These are phyloP conservation scores for Myoxocephalus aenaeus DNA, from an alignment of 2,797 vertebrate species.

Conservation along the genomic window DNA sequence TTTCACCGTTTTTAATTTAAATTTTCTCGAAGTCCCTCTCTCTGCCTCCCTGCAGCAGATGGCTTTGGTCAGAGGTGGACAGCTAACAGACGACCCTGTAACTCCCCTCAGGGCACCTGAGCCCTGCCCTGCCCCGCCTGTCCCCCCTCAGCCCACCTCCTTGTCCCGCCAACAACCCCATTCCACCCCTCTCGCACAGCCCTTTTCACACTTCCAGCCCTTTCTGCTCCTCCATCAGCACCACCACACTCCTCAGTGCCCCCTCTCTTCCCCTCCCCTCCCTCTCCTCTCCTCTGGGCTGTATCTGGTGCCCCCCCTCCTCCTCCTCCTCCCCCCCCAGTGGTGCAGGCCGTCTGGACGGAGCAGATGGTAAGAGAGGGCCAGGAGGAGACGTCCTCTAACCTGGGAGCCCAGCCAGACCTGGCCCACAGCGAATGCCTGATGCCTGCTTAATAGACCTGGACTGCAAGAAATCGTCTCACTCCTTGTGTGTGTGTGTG, in stretches of 20 bases:
- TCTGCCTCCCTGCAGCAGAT: conserved; percentile 76
- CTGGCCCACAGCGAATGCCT: conserved; percentile 71
- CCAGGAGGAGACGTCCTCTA: conserved; percentile 85
- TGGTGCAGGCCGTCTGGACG: conserved; percentile 80
- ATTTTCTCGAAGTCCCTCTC: conserved; percentile 6
- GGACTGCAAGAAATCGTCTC: conserved; percentile 65
- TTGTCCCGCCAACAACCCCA: conserved; percentile 31
- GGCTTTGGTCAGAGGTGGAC: conserved; percentile 82
- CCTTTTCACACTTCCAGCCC: conserved; percentile 42
- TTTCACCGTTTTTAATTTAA: conserved; percentile 14
- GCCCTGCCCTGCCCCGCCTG: conserved; percentile 61
- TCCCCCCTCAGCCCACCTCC: neutral
- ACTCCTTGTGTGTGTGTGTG: conserved; percentile 27
- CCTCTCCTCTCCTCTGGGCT: conserved; percentile 59
- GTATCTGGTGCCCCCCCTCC: conserved; percentile 44
- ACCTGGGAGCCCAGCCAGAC: conserved; percentile 83
- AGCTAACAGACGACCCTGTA: conserved; percentile 81
- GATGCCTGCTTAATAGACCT: conserved; percentile 80
- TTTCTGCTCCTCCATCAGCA: conserved; percentile 30
- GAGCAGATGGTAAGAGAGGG: conserved; percentile 84
- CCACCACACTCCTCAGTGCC: conserved; percentile 12
- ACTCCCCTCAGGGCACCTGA: conserved; percentile 64
- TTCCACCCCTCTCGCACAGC: conserved; percentile 12
- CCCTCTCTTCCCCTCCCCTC: conserved; percentile 13
- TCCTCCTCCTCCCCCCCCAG: conserved; percentile 65